Conservation (phyloP, 2,888 invertebrate species). For the Nephrotoma flavescens region DNA sequence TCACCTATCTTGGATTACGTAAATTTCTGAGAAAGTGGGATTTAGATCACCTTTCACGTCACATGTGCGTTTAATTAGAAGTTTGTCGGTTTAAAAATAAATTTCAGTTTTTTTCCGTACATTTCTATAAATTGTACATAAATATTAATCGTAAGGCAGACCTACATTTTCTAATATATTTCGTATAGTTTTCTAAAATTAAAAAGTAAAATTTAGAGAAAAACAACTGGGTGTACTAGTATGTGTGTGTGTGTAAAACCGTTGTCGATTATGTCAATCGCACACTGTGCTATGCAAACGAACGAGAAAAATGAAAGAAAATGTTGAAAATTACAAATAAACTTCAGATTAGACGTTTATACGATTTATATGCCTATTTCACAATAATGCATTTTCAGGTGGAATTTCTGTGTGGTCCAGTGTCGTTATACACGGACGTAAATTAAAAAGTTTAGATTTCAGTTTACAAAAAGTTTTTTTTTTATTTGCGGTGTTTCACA, state of each 20-base stretch:
- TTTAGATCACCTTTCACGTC: no score
- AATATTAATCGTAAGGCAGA: neutral
- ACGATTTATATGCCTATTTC: neutral
- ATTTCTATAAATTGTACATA: neutral
- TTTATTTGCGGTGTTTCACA: neutral
- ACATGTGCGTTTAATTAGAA: neutral
- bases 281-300: neutral
- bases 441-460: neutral
- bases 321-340: neutral
- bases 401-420: neutral
- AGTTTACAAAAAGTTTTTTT: neutral
- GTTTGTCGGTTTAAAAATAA: neutral
- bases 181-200: neutral
- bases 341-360: neutral
- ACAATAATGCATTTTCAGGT: neutral
- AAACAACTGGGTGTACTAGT: neutral
- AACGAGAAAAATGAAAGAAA: neutral
- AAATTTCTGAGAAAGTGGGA: no score
- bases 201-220: neutral
- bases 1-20: no score
- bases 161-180: neutral
- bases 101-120: neutral
- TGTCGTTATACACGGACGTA: neutral
- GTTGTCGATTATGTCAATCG: neutral
- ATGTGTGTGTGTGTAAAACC: neutral